A percentile compares a stretch with the other conserved stretches of the same genome.
Evolutionary conservation across 2,888 invertebrate species (phyloP).

Genomic region (Orthosia cruda): DNA sequence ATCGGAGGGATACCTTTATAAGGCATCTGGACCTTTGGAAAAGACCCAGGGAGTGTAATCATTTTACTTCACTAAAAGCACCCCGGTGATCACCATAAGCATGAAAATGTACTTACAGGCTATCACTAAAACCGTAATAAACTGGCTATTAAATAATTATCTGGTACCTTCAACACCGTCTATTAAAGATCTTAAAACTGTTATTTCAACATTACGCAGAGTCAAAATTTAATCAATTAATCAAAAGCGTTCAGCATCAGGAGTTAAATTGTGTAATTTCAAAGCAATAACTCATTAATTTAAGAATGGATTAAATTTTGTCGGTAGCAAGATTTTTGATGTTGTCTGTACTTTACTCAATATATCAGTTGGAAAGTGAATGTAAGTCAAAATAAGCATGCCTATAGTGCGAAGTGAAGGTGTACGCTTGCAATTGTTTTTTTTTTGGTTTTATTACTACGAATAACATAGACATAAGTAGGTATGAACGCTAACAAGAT

Average conservation of each 20-base stretch:
- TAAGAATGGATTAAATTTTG: neutral
- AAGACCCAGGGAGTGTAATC: too few relatives aligned
- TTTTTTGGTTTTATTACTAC: constrained; percentile 11
- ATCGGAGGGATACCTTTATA: too few relatives aligned
- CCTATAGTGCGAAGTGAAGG: constrained; percentile 15
- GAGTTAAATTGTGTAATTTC: constrained; percentile 15
- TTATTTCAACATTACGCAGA: neutral
- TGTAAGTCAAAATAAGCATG: constrained; percentile 43
- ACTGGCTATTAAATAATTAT: too few relatives aligned
- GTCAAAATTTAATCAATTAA: constrained; percentile 3
- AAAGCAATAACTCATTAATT: constrained; percentile 3
- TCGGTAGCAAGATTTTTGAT: neutral
- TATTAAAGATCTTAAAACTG: too few relatives aligned
- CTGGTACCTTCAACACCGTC: neutral
- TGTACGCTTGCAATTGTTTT: constrained; percentile 8
- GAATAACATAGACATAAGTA: constrained; percentile 1
- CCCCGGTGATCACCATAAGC: too few relatives aligned
- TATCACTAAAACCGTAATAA: too few relatives aligned
- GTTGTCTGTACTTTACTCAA: constrained; percentile 20
- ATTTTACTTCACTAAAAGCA: too few relatives aligned
- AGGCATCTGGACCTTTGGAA: too few relatives aligned
- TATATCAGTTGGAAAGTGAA: constrained; percentile 50
- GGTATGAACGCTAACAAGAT: neutral
- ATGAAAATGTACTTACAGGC: too few relatives aligned
- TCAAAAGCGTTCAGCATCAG: constrained; percentile 7